phyloP scores from a whole-genome alignment of 2,797 vertebrate genomes.

The Cyprinella venusta region DNA sequence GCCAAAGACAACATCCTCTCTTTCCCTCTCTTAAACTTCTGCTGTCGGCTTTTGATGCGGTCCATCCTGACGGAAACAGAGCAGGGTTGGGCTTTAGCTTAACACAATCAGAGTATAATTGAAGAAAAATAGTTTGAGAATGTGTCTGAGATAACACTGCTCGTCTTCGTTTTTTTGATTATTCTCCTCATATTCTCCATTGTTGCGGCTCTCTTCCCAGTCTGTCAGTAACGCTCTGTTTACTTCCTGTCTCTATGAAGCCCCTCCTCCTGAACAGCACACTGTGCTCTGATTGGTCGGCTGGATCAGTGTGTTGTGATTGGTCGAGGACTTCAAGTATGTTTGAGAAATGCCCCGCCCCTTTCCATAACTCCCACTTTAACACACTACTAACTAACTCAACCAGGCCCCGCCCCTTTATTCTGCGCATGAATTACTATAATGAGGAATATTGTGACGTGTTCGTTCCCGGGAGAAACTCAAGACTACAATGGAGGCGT shows the following conservation, averaged over 20 bases:
- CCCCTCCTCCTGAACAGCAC: not conserved
- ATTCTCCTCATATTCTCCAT: not conserved
- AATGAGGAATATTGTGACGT: too few species aligned
- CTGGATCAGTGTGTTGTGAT: not conserved
- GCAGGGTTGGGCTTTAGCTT: not conserved
- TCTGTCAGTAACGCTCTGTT: not conserved
- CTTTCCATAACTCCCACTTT: too few species aligned
- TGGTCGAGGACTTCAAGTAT: not conserved
- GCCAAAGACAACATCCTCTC: slow-evolving; percentile 89
- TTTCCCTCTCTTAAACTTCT: slow-evolving; percentile 95
- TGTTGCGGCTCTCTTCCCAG: not conserved
- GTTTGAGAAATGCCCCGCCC: not conserved
- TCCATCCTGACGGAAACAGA: slow-evolving; percentile 84
- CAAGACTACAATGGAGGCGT: not conserved
- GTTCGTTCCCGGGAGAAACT: too few species aligned
- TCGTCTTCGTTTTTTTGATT: not conserved
- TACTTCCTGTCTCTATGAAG: not conserved
- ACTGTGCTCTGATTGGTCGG: not conserved
- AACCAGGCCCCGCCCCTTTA: not conserved
- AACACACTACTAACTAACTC: not conserved
- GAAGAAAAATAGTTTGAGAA: slow-evolving; percentile 26
- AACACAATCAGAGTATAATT: slow-evolving; percentile 43
- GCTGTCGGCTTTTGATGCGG: slow-evolving; percentile 92
- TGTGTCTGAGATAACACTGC: slow-evolving; percentile 41
- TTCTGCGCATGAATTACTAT: not conserved